Evolutionary conservation across 2,113 vertebrate species (phyloP).

Genomic region (Synodontis membranacea): DNA sequence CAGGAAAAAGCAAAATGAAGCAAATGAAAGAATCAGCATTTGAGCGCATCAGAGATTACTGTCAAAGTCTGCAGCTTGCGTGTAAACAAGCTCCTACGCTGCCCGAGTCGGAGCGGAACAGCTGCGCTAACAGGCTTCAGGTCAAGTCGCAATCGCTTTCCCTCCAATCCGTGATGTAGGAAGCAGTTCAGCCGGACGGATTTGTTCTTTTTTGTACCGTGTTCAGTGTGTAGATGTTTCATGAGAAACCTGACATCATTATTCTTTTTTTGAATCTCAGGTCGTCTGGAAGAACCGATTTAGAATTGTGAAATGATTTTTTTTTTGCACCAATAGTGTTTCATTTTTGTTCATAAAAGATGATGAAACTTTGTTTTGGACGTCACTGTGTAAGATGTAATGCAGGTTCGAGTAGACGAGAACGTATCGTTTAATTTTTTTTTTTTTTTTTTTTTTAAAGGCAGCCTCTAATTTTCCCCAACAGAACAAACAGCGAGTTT

Average conservation of each 20-base stretch:
- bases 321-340: neutral
- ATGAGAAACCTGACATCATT: neutral
- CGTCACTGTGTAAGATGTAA: neutral
- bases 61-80: slow-evolving; percentile 34
- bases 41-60: slow-evolving; percentile 49
- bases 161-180: neutral
- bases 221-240: neutral
- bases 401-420: neutral
- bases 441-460: neutral
- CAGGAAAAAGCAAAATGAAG: slow-evolving; percentile 39
- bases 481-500: slow-evolving; percentile 25
- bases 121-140: slow-evolving; percentile 41
- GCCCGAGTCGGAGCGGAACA: slow-evolving; percentile 32
- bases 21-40: slow-evolving; percentile 47
- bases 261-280: neutral
- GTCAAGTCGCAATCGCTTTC: slow-evolving; percentile 3
- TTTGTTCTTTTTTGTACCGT: neutral
- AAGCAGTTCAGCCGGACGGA: neutral
- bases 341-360: neutral
- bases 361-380: neutral
- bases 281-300: neutral
- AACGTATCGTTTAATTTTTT: neutral
- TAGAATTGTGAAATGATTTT: neutral
- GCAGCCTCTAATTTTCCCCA: slow-evolving; percentile 29
- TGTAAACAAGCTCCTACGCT: slow-evolving; percentile 30